Evolutionary conservation across 1,140 invertebrate species (phyloP), one percentile per base, ranked within the genome.

Genomic region (Saxidomus purpurata): DNA sequence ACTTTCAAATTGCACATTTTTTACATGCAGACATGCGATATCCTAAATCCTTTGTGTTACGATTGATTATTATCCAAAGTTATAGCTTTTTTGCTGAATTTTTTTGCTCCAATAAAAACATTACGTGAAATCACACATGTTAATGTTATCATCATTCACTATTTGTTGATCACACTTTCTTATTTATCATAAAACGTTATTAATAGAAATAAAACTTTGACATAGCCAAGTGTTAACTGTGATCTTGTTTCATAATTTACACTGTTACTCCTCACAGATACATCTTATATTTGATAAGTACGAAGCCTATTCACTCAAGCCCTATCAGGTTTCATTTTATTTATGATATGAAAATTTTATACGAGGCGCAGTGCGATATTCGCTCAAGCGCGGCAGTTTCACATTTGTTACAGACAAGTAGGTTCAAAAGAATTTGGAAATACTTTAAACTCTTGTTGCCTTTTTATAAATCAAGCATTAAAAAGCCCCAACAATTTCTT

Each of bases 301-400:
- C 61, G 15, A 31, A 55, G 67, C 19, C 76, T 67, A 85, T 85
- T 85, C 83, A 71, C 49, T 22, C 63, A 67, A 74, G 22, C 47
- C 69, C 40, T 85, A 85, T 85, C 83, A 19, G 28, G 67, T 85
- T 85, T 74, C 83, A 49, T 74, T 55, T 85, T 74, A 85, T 85
- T 74, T 85, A 71, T 85, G 83, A 85, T 85, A 85, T 85, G 63
- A 85, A 85, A 47, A 85, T 85, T 85, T 85, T 85, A 85, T 85
- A 52, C 67, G 38, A 55, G n/a, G 76, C 28, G 17, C 8, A n/a
- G 67, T 34, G 63, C 25, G 83, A 74, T 55, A 31, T 36, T 85
- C 49, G n/a, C 63, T 55, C 40, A 74, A 38, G 67, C 83, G 49
- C 19, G 49, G 40, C 83, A 34, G 34, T 52, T 49, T 47, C 49